Conservation (phyloP, 2,797 vertebrate genomes). For the Falco peregrinus region DNA sequence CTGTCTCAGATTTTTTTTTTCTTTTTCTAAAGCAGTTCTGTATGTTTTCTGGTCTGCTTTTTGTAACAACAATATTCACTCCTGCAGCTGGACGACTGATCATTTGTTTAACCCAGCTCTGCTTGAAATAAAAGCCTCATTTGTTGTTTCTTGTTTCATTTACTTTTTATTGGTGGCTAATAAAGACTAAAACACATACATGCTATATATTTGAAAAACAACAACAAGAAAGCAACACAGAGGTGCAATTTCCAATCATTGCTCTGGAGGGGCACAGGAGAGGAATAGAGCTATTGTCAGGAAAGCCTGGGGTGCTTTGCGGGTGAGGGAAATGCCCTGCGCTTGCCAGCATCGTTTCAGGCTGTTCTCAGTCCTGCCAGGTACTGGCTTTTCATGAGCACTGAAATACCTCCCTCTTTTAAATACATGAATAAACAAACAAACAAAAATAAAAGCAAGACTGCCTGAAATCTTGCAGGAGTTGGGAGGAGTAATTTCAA, state of each 20-base stretch:
- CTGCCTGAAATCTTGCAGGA: constrained; percentile 25
- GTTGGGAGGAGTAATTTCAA: neutral
- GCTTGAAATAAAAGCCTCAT: constrained; percentile 43
- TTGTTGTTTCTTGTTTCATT: constrained; percentile 56
- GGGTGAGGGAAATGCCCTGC: neutral
- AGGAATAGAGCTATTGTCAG: constrained; percentile 35
- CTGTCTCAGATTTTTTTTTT: neutral
- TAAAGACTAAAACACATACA: constrained; percentile 30
- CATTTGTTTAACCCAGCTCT: constrained; percentile 48
- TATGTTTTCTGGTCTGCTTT: constrained; percentile 54
- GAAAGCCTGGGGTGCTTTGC: constrained; percentile 10
- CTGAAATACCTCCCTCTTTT: constrained; percentile 36
- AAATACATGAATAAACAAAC: constrained; percentile 53
- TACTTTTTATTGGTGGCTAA: constrained; percentile 54
- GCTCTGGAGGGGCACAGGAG: neutral
- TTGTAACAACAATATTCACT: constrained; percentile 29
- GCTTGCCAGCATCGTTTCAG: neutral
- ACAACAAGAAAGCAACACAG: constrained; percentile 5
- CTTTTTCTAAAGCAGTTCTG: constrained; percentile 12
- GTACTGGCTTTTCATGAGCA: constrained; percentile 8
- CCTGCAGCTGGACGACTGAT: constrained; percentile 17
- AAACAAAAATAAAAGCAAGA: constrained; percentile 57
- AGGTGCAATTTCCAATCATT: constrained; percentile 19
- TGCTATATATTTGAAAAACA: neutral
- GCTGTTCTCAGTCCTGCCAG: constrained; percentile 10